Conservation (phyloP, 2,113 vertebrate genomes). For the Cryptomyrus ogoouensis region DNA sequence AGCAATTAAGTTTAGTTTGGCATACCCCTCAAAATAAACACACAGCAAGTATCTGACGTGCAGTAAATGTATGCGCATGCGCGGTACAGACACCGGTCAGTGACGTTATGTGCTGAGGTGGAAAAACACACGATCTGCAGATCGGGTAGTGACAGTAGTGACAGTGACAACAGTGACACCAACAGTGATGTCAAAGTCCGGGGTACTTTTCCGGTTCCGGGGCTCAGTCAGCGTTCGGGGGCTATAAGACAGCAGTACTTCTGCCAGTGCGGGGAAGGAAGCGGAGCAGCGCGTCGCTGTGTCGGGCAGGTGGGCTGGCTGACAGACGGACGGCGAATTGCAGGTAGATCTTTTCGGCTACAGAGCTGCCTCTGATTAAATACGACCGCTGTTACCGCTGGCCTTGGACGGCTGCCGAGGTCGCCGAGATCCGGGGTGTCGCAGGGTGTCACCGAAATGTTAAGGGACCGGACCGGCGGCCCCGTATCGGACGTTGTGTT, state of each 20-base stretch:
- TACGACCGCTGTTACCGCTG: not conserved
- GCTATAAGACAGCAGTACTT: not conserved
- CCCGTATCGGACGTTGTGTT: not conserved
- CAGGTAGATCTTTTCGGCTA: not conserved
- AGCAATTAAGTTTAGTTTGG: not conserved
- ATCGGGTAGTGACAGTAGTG: not conserved
- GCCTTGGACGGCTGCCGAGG: not conserved
- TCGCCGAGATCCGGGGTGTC: not conserved
- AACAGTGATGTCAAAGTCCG: not conserved
- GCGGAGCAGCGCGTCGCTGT: not conserved
- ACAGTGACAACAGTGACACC: not conserved
- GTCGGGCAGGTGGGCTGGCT: not conserved
- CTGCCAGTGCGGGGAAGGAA: not conserved
- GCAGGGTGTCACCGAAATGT: not conserved
- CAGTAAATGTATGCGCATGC: not conserved
- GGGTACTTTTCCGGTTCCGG: constrained; percentile 3
- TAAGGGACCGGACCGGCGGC: not conserved
- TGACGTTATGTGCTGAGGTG: not conserved
- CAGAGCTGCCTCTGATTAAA: not conserved
- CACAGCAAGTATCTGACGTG: not conserved
- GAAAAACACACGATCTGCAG: not conserved
- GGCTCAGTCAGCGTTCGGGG: not conserved
- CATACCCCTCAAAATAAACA: not conserved
- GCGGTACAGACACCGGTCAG: not conserved
- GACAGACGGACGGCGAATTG: not conserved